phyloP scores from a whole-genome alignment of 2,797 vertebrate species.

The Linurgus olivaceus region DNA sequence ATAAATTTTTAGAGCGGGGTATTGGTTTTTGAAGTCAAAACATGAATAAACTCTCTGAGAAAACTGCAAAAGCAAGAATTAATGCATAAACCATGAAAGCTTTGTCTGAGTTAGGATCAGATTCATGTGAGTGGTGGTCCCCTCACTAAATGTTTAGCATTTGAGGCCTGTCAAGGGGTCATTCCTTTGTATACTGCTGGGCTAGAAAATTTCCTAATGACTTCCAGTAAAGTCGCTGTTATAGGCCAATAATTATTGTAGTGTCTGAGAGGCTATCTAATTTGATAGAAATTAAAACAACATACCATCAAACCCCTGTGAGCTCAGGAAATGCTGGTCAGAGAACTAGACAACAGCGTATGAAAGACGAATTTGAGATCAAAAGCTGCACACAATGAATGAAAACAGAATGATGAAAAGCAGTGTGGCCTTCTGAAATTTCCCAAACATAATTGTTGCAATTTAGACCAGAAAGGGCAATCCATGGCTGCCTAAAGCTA shows the following conservation, averaged over 20 bases:
- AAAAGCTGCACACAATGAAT: neutral
- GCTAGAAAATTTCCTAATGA: constrained; percentile 25
- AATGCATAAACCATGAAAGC: neutral
- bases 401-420: neutral
- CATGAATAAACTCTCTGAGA: neutral
- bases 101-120: neutral
- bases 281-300: constrained; percentile 14
- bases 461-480: neutral
- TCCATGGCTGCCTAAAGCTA: neutral
- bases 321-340: neutral
- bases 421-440: neutral
- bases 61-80: neutral
- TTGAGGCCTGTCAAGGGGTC: neutral
- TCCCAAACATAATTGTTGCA: neutral
- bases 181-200: constrained; percentile 29
- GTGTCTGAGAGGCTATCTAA: constrained; percentile 10
- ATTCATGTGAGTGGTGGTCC: neutral
- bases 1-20: neutral
- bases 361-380: neutral
- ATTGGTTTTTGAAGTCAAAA: neutral
- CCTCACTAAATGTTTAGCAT: neutral
- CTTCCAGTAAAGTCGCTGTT: constrained; percentile 20
- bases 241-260: constrained; percentile 26
- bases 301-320: neutral
- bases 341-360: neutral